Conservation (phyloP, 2,888 invertebrate genomes). For the Creontiades dilutus region DNA sequence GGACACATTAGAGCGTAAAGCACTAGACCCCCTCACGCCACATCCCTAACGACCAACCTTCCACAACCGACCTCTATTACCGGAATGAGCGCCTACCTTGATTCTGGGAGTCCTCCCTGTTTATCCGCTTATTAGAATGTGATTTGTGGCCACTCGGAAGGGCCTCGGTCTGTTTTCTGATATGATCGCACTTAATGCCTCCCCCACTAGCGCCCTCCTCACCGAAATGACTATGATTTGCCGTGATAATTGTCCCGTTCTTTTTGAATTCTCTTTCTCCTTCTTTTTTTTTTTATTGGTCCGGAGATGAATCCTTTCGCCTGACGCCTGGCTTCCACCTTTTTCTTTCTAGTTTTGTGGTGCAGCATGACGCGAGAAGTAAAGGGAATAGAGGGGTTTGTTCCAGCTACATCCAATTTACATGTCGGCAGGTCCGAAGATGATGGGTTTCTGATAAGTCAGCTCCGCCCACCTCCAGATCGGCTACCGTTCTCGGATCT, state of each 20-base stretch:
- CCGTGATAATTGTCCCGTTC: slow-evolving; percentile 64
- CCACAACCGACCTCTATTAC: slow-evolving; percentile 50
- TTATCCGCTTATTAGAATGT: slow-evolving; percentile 72
- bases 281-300: background rate
- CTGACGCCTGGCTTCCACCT: background rate
- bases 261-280: slow-evolving; percentile 8
- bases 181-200: slow-evolving; percentile 70
- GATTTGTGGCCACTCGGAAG: slow-evolving; percentile 70
- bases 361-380: background rate
- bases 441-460: slow-evolving; percentile 58
- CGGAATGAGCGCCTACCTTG: background rate
- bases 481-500: slow-evolving; percentile 61
- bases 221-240: slow-evolving; percentile 63
- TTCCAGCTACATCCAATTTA: slow-evolving; percentile 53
- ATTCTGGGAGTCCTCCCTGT: slow-evolving; percentile 61
- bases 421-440: slow-evolving; percentile 62
- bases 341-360: slow-evolving; percentile 30
- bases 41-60: slow-evolving; percentile 29
- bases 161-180: slow-evolving; percentile 49
- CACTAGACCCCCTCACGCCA: slow-evolving; percentile 24
- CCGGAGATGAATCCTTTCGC: slow-evolving; percentile 5
- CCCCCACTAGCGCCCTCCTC: slow-evolving; percentile 50
- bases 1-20: slow-evolving; percentile 36
- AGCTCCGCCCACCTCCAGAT: slow-evolving; percentile 42
- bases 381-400: background rate